Base-by-base conservation (phyloP, 1,140 invertebrate genomes). In the Hyposmocoma kahamanoa region DNA sequence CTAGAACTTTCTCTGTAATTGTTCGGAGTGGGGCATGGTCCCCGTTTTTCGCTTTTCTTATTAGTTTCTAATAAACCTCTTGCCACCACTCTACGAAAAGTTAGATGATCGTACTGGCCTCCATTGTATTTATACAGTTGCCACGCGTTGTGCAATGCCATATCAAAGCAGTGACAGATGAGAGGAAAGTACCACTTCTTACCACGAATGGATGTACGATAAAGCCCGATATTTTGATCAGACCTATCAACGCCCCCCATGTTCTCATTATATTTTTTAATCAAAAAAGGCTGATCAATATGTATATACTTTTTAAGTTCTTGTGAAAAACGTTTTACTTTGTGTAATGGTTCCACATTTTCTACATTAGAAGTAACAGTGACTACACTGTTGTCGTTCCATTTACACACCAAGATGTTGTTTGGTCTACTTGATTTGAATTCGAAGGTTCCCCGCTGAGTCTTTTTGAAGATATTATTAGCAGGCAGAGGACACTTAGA, bases 111-210 rank as follows among this genome's bases (percentile, higher is more conserved):
- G n/a, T n/a, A n/a, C n/a, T n/a, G n/a, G n/a, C n/a, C n/a, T n/a
- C n/a, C n/a, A n/a, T n/a, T n/a, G n/a, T n/a, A n/a, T n/a, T n/a
- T n/a, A n/a, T n/a, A n/a, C n/a, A n/a, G n/a, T n/a, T n/a, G n/a
- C n/a, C n/a, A n/a, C n/a, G n/a, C n/a, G n/a, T n/a, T n/a, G n/a
- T n/a, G 24, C 24, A 26, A 6, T 5, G 11, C 30, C 28, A 63
- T 51, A 21, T 60, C 63, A 10, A 63, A 24, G 22, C 46, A 53
- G 34, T 59, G 52, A 9, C 42, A 26, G 24, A 59, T 22, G 0
- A 66, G 38, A 8, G 49, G 47, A 41, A 65, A 62, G 45, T 64
- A 67, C 47, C 58, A 64, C 36, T 64, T 64, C 32, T 62, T 61
- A 5, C 64, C 54, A 32, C 61, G 28, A 9, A 68, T 59, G 19